phyloP scores from a whole-genome alignment of 2,888 invertebrate species.

The Subacronicta megacephala region DNA sequence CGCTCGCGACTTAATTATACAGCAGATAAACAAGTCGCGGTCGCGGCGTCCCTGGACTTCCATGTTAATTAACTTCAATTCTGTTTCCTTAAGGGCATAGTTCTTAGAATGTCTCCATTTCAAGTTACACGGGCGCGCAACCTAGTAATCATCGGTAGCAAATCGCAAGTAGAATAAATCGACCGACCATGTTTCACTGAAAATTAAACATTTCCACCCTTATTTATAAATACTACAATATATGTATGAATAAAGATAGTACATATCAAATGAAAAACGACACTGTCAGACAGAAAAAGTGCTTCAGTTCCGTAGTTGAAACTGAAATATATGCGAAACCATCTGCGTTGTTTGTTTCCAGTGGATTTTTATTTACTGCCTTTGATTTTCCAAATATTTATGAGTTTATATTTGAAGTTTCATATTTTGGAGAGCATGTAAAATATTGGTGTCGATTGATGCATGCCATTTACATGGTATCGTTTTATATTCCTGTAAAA shows the following conservation, averaged over 20 bases:
- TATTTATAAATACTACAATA: conserved; percentile 31
- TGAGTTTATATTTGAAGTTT: conserved; percentile 42
- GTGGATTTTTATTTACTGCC: conserved; percentile 48
- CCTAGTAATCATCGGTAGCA: conserved; percentile 10
- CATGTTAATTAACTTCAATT: conserved; percentile 72
- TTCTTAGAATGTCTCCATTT: conserved; percentile 32
- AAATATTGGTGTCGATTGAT: conserved; percentile 29
- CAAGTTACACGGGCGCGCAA: conserved; percentile 6
- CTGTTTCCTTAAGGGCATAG: conserved; percentile 41
- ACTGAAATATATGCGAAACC: conserved; percentile 53
- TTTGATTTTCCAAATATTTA: conserved; percentile 55
- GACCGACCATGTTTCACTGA: conserved; percentile 9
- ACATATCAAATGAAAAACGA: conserved; percentile 56
- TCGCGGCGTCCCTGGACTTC: conserved; percentile 60
- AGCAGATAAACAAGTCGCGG: conserved; percentile 70
- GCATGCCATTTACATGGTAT: conserved; percentile 19
- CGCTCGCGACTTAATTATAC: conserved; percentile 71
- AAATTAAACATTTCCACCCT: conserved; percentile 15
- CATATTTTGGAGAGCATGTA: conserved; percentile 40
- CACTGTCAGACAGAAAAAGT: conserved; percentile 58
- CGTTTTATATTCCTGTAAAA: conserved; percentile 7
- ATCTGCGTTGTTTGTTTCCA: conserved; percentile 50
- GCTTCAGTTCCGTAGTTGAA: conserved; percentile 56
- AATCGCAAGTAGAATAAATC: conserved; percentile 22
- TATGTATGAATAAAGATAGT: conserved; percentile 44